phyloP scores from a whole-genome alignment of 2,113 vertebrate species.

The Petroica traversi region DNA sequence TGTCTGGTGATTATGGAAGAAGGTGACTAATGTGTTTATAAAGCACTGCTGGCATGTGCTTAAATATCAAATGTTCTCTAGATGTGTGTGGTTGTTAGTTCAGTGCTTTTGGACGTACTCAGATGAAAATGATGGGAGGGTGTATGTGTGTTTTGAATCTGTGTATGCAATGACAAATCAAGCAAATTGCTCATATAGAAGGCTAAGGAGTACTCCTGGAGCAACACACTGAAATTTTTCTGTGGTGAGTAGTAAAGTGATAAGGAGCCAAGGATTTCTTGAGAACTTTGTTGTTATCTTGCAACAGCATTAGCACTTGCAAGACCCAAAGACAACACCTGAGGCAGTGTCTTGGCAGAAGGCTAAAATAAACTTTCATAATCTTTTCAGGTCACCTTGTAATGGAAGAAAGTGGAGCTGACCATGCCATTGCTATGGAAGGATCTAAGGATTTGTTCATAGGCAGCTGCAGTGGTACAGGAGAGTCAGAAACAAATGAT shows the following conservation, averaged over 20 bases:
- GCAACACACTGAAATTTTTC: neutral
- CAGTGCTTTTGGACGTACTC: neutral
- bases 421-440: slow-evolving; percentile 33
- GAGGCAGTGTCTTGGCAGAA: neutral
- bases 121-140: neutral
- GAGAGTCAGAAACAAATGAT: slow-evolving; percentile 21
- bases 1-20: neutral
- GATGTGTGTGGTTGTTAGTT: neutral
- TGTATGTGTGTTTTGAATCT: neutral
- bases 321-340: neutral
- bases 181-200: neutral
- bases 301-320: neutral
- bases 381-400: slow-evolving; percentile 62
- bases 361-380: neutral
- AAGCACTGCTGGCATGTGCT: neutral
- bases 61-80: neutral
- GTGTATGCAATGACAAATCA: neutral
- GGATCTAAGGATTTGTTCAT: slow-evolving; percentile 29
- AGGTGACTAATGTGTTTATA: neutral
- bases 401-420: slow-evolving; percentile 66
- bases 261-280: neutral
- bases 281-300: neutral
- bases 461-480: slow-evolving; percentile 15
- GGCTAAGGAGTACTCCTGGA: neutral
- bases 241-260: neutral